A percentile compares a stretch with the other conserved stretches of the same genome.
Conservation (phyloP, 2,888 invertebrate genomes). For the Aquatica leii region DNA sequence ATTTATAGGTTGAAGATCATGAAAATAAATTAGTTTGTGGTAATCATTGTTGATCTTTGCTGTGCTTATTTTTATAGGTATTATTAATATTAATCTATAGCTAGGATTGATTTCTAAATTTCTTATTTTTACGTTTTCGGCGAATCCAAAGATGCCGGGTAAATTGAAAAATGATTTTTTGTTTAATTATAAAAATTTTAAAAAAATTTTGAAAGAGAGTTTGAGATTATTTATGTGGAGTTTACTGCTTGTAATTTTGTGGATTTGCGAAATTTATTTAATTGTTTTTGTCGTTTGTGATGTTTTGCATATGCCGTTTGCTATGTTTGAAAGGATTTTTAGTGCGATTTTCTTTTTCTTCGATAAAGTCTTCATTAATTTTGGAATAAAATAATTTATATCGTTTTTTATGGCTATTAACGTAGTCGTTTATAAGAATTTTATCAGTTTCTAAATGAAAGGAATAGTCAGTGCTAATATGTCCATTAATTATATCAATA, state of each 20-base stretch:
- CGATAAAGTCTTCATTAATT: constrained; percentile 1
- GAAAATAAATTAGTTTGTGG: not conserved
- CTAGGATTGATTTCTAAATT: too few species aligned
- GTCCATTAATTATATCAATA: constrained; percentile 3
- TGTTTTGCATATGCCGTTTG: not conserved
- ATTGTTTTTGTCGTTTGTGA: not conserved
- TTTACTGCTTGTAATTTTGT: too few species aligned
- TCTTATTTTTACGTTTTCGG: too few species aligned
- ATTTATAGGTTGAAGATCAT: not conserved
- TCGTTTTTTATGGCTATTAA: not conserved
- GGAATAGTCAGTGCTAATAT: constrained; percentile 2
- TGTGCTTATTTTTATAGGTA: not conserved
- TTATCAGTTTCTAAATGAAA: constrained; percentile 32
- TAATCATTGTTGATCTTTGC: not conserved
- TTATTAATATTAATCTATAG: too few species aligned
- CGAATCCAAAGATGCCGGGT: too few species aligned
- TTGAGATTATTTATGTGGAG: too few species aligned
- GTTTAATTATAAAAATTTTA: too few species aligned
- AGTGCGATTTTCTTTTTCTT: not conserved
- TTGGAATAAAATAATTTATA: constrained; percentile 12
- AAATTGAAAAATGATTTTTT: too few species aligned
- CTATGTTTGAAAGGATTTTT: not conserved
- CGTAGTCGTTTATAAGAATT: constrained; percentile 2
- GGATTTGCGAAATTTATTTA: too few species aligned
- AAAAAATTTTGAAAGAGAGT: too few species aligned